Conservation (phyloP, 2,113 vertebrate species). For the Neotragus pygmaeus region DNA sequence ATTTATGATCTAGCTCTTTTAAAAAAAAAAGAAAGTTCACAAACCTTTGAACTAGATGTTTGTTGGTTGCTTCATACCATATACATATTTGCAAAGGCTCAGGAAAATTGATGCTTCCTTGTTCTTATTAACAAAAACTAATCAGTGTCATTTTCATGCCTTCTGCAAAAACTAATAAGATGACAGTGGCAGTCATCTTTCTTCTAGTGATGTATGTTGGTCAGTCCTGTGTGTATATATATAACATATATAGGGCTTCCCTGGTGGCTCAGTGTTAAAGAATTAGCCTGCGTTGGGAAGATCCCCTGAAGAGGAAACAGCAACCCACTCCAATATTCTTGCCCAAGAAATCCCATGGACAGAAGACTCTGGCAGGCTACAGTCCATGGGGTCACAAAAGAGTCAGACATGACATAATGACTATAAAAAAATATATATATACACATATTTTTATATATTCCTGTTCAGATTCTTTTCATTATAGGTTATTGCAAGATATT, state of each 20-base stretch:
- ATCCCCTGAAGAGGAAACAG: neutral
- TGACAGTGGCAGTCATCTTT: neutral
- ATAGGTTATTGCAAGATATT: neutral
- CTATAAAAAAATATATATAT: rapidly evolving
- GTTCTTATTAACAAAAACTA: neutral
- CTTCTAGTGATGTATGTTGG: neutral
- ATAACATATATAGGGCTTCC: neutral
- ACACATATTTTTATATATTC: neutral
- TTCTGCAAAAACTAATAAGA: neutral
- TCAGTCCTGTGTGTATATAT: rapidly evolving
- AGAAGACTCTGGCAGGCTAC: neutral
- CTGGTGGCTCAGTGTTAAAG: neutral
- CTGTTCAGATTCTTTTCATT: neutral
- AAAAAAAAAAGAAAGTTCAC: neutral
- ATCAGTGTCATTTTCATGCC: neutral
- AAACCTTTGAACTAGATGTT: neutral
- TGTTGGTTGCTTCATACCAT: neutral
- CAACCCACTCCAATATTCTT: neutral
- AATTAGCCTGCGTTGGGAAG: neutral
- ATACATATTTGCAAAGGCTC: neutral
- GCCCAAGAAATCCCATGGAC: neutral
- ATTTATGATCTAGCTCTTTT: neutral
- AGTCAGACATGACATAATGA: neutral
- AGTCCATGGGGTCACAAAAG: neutral
- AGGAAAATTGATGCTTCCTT: neutral